Conservation (phyloP, 2,888 invertebrate genomes). For the Hedya salicella region DNA sequence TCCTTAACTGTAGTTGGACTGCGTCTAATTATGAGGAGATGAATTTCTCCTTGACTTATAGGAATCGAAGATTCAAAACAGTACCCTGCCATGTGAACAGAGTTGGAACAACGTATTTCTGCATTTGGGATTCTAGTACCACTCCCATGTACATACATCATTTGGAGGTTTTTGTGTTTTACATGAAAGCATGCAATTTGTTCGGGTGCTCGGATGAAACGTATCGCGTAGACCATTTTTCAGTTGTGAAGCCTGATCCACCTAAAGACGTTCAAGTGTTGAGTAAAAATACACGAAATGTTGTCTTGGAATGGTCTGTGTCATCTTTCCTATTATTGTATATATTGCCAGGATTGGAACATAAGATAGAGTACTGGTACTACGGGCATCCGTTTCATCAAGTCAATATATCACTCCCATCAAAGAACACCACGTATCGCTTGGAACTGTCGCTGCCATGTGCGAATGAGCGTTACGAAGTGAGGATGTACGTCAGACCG, state of each 20-base stretch:
- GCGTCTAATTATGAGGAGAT: neutral
- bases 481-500: neutral
- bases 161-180: neutral
- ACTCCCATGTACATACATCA: neutral
- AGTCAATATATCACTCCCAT: neutral
- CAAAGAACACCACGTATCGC: neutral
- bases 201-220: neutral
- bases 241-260: neutral
- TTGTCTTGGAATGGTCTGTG: neutral
- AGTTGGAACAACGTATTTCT: neutral
- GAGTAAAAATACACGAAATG: neutral
- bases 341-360: neutral
- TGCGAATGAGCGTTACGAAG: neutral
- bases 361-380: slow-evolving; percentile 7
- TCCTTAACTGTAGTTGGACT: slow-evolving; percentile 3
- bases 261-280: neutral
- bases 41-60: neutral
- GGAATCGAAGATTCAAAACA: neutral
- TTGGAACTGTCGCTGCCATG: neutral
- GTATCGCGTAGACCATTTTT: neutral
- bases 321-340: neutral
- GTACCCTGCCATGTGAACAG: neutral
- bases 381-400: neutral
- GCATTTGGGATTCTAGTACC: neutral
- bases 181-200: neutral